A percentile compares a stretch with the other conserved stretches of the same genome.
phyloP scores from a whole-genome alignment of 2,113 vertebrate genomes.

The Phalacrocorax pelagicus region DNA sequence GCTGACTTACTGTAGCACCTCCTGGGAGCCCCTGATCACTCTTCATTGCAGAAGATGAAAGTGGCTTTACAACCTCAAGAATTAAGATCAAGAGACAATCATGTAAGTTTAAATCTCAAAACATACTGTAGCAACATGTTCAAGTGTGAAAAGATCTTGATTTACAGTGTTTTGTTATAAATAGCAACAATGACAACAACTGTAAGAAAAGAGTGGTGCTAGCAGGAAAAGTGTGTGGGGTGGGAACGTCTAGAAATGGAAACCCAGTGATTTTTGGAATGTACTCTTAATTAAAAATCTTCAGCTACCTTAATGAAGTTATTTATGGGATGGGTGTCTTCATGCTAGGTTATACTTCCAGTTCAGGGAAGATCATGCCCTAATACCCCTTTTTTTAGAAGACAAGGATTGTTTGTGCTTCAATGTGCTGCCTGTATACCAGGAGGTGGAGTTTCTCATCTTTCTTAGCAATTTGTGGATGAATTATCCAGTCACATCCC shows the following conservation, averaged over 20 bases:
- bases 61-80: background rate
- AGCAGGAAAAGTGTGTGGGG: background rate
- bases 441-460: background rate
- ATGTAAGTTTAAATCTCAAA: background rate
- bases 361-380: background rate
- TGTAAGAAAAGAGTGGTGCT: background rate
- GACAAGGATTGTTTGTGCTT: background rate
- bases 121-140: background rate
- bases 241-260: background rate
- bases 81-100: background rate
- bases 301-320: background rate
- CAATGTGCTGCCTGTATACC: background rate
- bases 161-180: background rate
- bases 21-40: background rate
- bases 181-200: background rate
- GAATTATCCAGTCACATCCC: background rate
- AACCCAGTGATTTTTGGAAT: background rate
- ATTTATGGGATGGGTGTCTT: background rate
- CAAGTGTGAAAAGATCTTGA: background rate
- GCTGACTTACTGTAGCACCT: background rate
- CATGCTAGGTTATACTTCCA: background rate
- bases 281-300: background rate
- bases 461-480: background rate
- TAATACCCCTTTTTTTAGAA: background rate
- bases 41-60: background rate